These are phyloP conservation scores for Emydura subglobosa DNA, from an alignment of 2,113 vertebrate genomes.

Conservation along the genomic window DNA sequence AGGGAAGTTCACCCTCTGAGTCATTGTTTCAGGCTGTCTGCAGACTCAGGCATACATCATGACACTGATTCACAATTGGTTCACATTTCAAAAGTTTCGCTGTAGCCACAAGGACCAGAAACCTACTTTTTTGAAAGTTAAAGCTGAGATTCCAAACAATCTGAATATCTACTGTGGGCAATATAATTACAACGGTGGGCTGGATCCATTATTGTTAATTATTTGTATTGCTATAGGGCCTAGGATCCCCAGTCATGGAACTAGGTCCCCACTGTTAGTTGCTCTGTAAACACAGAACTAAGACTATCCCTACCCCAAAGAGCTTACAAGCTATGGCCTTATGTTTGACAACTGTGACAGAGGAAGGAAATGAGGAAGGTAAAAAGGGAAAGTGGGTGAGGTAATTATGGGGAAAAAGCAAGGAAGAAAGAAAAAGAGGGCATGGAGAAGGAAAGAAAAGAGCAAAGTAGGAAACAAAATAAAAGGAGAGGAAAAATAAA, in stretches of 20 bases:
- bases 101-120: not conserved
- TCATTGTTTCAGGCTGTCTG: slow-evolving; percentile 49
- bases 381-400: not conserved
- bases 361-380: slow-evolving; percentile 1
- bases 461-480: not conserved
- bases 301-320: not conserved
- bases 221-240: not conserved
- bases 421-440: not conserved
- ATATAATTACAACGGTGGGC: slow-evolving; percentile 9
- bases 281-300: not conserved
- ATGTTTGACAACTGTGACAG: not conserved
- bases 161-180: not conserved
- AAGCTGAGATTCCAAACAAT: not conserved
- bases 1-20: slow-evolving; percentile 45
- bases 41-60: slow-evolving; percentile 42
- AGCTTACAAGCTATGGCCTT: not conserved
- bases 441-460: not conserved
- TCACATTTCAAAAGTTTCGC: slow-evolving; percentile 60
- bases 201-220: not conserved
- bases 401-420: not conserved
- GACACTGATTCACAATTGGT: slow-evolving; percentile 7
- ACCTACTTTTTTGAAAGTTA: not conserved
- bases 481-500: not conserved
- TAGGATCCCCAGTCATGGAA: not conserved
- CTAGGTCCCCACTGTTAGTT: not conserved